These are phyloP conservation scores for Cassiopea andromeda DNA, from an alignment of 30 jellyfish, hydroid and myxozoan genomes.

Conservation along the genomic window DNA sequence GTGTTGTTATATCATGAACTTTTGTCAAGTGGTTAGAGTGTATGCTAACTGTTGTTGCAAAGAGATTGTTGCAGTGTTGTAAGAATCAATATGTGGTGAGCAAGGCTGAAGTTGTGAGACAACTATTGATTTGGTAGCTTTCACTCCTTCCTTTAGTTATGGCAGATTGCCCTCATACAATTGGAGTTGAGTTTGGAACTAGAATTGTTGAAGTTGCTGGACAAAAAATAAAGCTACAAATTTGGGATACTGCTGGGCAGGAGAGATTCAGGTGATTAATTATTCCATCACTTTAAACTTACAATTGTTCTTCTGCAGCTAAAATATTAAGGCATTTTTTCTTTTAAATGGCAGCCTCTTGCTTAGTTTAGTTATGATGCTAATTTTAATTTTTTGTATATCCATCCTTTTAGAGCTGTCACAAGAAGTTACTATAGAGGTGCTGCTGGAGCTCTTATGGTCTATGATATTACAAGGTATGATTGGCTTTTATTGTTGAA, in stretches of 20 bases:
- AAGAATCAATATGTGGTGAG: too few species aligned
- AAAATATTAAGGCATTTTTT: too few species aligned
- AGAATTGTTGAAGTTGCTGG: slow-evolving; percentile 99
- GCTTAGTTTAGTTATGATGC: too few species aligned
- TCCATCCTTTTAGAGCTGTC: slow-evolving; percentile 81
- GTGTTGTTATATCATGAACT: not conserved
- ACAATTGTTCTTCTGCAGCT: too few species aligned
- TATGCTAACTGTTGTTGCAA: not conserved
- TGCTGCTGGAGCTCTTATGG: slow-evolving; percentile 99
- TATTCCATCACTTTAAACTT: too few species aligned
- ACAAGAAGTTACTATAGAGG: slow-evolving; percentile 99
- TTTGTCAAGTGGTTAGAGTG: not conserved
- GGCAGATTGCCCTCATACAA: slow-evolving; percentile 99
- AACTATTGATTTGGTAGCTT: not conserved
- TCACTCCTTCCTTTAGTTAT: slow-evolving; percentile 60
- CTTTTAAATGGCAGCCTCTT: too few species aligned
- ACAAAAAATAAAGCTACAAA: slow-evolving; percentile 92
- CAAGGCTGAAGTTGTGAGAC: not conserved
- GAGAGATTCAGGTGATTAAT: slow-evolving; percentile 79
- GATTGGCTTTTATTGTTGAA: not conserved
- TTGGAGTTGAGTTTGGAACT: slow-evolving; percentile 99
- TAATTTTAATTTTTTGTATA: not conserved
- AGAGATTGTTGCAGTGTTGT: too few species aligned
- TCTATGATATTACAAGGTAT: slow-evolving; percentile 95
- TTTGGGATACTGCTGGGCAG: slow-evolving; percentile 99